Conservation (phyloP, 1,140 invertebrate species). For the Platyura marginata region DNA sequence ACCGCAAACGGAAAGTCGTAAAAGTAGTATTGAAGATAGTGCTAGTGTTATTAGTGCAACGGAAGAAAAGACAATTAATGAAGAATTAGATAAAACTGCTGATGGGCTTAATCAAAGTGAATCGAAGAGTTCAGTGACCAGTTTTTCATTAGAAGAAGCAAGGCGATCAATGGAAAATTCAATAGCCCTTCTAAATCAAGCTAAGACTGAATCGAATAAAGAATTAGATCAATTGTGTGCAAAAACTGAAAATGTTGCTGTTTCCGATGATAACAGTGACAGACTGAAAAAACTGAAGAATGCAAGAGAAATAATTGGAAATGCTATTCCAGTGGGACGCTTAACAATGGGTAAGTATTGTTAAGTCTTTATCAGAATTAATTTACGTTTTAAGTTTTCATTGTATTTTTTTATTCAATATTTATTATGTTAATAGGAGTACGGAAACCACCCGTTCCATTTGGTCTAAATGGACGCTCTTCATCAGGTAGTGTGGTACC, state of each 20-base stretch:
- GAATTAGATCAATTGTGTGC: slow-evolving; percentile 23
- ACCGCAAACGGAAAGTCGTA: slow-evolving; percentile 12
- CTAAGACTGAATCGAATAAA: slow-evolving; percentile 22
- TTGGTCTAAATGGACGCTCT: slow-evolving; percentile 27
- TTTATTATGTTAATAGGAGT: slow-evolving; percentile 2
- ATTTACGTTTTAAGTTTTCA: too few species aligned
- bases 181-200: slow-evolving; percentile 24
- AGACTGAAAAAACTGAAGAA: slow-evolving; percentile 31
- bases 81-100: slow-evolving; percentile 4
- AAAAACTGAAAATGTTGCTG: slow-evolving; percentile 20
- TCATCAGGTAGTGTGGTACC: slow-evolving; percentile 23
- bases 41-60: background rate
- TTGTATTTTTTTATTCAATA: background rate
- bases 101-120: slow-evolving; percentile 12
- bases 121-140: slow-evolving; percentile 17
- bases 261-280: slow-evolving; percentile 13
- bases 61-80: slow-evolving; percentile 8
- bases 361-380: slow-evolving; percentile 24
- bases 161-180: slow-evolving; percentile 26
- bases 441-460: slow-evolving; percentile 36
- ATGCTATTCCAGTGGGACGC: slow-evolving; percentile 25
- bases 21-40: slow-evolving; percentile 1
- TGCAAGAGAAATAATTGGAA: slow-evolving; percentile 35
- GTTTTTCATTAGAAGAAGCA: slow-evolving; percentile 19
- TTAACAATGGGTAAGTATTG: slow-evolving; percentile 9